phyloP scores from a whole-genome alignment of 1,140 invertebrate species.

The Hypothenemus hampei region DNA sequence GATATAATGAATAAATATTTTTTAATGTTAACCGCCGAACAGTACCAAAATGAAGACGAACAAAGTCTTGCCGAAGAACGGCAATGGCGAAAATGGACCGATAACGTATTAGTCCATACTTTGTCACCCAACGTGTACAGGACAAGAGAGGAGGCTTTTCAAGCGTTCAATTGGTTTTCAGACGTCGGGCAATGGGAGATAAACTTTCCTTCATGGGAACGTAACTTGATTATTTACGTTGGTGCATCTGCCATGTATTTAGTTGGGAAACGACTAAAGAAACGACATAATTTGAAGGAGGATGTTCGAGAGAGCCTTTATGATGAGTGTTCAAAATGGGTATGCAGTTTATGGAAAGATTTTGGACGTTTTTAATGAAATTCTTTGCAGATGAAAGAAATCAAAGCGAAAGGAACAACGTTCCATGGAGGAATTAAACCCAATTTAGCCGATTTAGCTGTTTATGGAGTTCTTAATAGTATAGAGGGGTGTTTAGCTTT shows the following conservation, averaged over 20 bases:
- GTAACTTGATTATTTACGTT: conserved; percentile 84
- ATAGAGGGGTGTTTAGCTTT: conserved; percentile 95
- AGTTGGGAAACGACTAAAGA: conserved; percentile 84
- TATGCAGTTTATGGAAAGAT: conserved; percentile 39
- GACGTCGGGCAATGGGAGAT: conserved; percentile 87
- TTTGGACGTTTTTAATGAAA: background rate
- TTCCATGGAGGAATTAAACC: conserved; percentile 86
- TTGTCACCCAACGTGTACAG: conserved; percentile 97
- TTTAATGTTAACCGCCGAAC: conserved; percentile 64
- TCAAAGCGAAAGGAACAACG: conserved; percentile 63
- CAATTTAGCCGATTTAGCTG: conserved; percentile 88
- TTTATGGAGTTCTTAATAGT: conserved; percentile 90
- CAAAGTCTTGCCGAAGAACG: conserved; percentile 63
- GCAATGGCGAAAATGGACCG: conserved; percentile 93
- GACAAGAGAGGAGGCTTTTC: conserved; percentile 73
- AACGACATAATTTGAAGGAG: conserved; percentile 76
- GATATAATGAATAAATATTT: conserved; percentile 95
- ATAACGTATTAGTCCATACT: conserved; percentile 83
- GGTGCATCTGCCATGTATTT: conserved; percentile 93
- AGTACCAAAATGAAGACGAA: conserved; percentile 43
- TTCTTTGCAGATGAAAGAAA: conserved; percentile 22
- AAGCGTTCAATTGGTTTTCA: conserved; percentile 91
- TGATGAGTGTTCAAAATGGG: conserved; percentile 81
- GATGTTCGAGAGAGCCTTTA: conserved; percentile 89
- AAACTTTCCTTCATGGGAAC: conserved; percentile 81